Evolutionary conservation across 64 coral and sea anemone species (phyloP).

Genomic region (Pocillopora verrucosa): DNA sequence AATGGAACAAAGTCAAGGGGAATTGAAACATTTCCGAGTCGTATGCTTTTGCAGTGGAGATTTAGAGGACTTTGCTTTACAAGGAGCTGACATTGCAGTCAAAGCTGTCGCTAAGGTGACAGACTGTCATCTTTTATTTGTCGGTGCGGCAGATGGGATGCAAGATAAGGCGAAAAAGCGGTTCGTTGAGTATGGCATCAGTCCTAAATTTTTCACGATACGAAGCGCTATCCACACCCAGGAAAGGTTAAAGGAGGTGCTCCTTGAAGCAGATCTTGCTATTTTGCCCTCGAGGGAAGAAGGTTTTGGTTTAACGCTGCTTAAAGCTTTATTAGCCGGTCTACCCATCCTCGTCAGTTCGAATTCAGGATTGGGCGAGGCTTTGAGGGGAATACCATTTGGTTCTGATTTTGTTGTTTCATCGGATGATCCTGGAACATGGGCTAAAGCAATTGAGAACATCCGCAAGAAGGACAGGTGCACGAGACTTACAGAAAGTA

Average conservation of each 20-base stretch:
- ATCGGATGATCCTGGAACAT: background rate
- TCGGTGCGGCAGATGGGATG: background rate
- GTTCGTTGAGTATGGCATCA: background rate
- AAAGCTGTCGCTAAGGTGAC: background rate
- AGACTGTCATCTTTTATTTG: background rate
- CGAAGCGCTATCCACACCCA: background rate
- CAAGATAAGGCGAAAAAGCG: background rate
- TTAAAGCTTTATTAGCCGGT: conserved; percentile 15
- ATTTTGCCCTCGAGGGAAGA: conserved; percentile 7
- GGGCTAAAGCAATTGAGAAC: background rate
- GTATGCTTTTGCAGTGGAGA: background rate
- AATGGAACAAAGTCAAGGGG: too few relatives aligned
- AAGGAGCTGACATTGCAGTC: conserved; percentile 19
- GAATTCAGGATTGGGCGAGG: too few relatives aligned
- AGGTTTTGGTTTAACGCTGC: background rate
- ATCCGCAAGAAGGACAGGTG: too few relatives aligned
- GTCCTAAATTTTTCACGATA: background rate
- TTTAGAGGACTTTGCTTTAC: background rate
- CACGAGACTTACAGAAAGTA: too few relatives aligned
- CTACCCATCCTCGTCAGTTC: too few relatives aligned
- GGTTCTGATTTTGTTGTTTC: background rate
- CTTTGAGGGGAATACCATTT: background rate
- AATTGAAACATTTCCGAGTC: background rate
- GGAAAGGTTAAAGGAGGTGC: background rate
- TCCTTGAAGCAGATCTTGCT: background rate